Evolutionary conservation across 2,113 vertebrate genomes (phyloP), one percentile per base, ranked within the genome.

Genomic region (Trochalopteron elliotii): DNA sequence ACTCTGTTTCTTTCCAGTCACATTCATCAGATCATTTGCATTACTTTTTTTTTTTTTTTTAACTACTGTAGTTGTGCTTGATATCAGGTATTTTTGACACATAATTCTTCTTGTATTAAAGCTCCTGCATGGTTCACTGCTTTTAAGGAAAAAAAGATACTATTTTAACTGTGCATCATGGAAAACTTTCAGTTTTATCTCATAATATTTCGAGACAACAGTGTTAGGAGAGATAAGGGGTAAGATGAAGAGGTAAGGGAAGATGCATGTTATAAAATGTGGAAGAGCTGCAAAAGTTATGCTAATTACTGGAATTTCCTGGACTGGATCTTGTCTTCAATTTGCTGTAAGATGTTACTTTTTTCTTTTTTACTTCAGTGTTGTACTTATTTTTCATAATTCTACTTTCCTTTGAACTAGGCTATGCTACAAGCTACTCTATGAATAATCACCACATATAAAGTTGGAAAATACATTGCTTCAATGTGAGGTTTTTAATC

Each of bases 401-500:
- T 78, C 24, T 86, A 13, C 44, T 89, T 63, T 87, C n/a, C 57
- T 91, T 78, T 95, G 49, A 89, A 89, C 12, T 64, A 35, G 22
- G 11, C 56, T 79, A 15, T 84, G 60, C 53, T 85, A 53, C n/a
- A 52, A 89, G 49, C n/a, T 84, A 47, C 28, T 76, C 25, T 61
- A 8, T 39, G 44, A 89, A 84, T 68, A 89, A 89, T 69, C 44
- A 57, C 69, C 30, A 49, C 63, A 31, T 35, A 42, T 19, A 55
- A 76, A 90, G n/a, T 55, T 71, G 39, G 60, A 82, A 95, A 95
- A 87, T 14, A 67, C 23, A 92, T 90, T 75, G 21, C 72, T 91
- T 10, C 37, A 81, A 37, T 40, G n/a, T 49, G 50, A 87, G 44
- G 56, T 28, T 94, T 96, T 91, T 91, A 95, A 96, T 95, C 93